These are phyloP conservation scores for Cyaniris semiargus DNA, from an alignment of 2,888 invertebrate species.

Conservation along the genomic window DNA sequence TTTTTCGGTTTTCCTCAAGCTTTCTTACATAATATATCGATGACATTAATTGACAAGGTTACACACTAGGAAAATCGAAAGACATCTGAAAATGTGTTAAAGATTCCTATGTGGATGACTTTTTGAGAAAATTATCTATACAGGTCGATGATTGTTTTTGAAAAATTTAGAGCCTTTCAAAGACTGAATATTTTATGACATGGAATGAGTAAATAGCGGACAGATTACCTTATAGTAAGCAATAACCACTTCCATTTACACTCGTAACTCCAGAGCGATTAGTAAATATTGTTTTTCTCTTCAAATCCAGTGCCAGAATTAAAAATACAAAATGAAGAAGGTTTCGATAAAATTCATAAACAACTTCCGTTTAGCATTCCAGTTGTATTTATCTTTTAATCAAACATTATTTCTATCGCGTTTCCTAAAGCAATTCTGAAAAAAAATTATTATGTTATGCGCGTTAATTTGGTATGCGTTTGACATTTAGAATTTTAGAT, in stretches of 20 bases:
- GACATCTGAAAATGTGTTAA: not conserved
- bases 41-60: conserved; percentile 1
- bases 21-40: not conserved
- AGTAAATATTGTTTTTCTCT: too few relatives aligned
- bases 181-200: too few relatives aligned
- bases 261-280: too few relatives aligned
- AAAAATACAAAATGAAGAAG: not conserved
- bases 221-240: too few relatives aligned
- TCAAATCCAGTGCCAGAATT: too few relatives aligned
- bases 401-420: not conserved
- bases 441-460: not conserved
- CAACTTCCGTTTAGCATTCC: not conserved
- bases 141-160: too few relatives aligned
- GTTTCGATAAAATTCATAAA: not conserved
- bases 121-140: not conserved
- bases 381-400: not conserved
- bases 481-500: not conserved
- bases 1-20: not conserved
- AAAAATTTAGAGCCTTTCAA: too few relatives aligned
- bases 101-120: not conserved
- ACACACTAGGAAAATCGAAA: not conserved
- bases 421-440: conserved; percentile 12
- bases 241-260: too few relatives aligned
- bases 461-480: not conserved
- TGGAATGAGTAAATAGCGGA: too few relatives aligned